A percentile compares a stretch with the other conserved stretches of the same genome.
These are phyloP conservation scores for Indicator maculatus DNA, from an alignment of 2,113 vertebrate species.

Conservation along the genomic window DNA sequence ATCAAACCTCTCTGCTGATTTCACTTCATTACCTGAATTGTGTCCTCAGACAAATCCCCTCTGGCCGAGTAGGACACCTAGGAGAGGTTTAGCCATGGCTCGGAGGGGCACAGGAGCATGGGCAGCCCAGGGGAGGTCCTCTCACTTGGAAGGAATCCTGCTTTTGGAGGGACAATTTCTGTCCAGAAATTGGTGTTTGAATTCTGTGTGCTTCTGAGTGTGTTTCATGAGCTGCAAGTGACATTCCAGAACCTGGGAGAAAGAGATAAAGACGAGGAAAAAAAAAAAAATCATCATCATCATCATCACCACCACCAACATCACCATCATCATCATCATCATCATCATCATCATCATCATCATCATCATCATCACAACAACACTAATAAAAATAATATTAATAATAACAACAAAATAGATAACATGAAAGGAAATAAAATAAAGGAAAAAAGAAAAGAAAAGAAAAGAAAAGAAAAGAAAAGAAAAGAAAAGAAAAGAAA, in stretches of 20 bases:
- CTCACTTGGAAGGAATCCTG: neutral
- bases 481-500: no score
- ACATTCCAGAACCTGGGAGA: neutral
- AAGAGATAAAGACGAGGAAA: neutral
- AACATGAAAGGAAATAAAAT: no score
- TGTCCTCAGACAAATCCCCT: neutral
- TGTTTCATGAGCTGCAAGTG: neutral
- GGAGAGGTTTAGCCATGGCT: neutral
- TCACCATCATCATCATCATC: no score
- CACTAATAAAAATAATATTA: no score
- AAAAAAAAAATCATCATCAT: neutral
- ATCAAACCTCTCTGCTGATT: neutral
- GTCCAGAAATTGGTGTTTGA: neutral
- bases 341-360: no score
- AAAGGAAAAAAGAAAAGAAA: no score
- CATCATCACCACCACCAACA: no score
- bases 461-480: no score
- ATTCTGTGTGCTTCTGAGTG: neutral
- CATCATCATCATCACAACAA: no score
- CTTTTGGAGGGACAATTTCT: no score
- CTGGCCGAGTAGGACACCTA: neutral
- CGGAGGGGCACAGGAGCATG: neutral
- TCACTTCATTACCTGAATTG: neutral
- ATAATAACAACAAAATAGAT: no score
- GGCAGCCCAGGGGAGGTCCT: neutral